Evolutionary conservation across 2,888 invertebrate genomes (phyloP).

Genomic region (Mayetiola destructor): DNA sequence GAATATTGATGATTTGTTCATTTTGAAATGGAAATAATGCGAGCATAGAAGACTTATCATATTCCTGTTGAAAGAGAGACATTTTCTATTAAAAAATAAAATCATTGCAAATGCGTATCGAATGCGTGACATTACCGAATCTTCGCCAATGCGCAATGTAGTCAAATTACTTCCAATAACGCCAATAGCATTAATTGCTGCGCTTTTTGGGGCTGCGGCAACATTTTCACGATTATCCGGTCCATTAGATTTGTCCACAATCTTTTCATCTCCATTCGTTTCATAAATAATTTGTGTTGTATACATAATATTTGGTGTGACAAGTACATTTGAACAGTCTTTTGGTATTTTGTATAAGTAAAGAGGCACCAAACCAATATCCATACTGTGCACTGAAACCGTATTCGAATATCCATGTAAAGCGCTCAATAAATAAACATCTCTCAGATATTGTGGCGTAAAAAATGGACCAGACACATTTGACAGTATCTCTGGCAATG

Average conservation of each 20-base stretch:
- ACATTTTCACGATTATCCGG: slow-evolving; percentile 23
- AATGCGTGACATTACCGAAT: slow-evolving; percentile 24
- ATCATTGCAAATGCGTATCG: not conserved
- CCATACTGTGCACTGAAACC: slow-evolving; percentile 43
- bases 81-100: not conserved
- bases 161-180: slow-evolving; percentile 35
- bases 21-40: slow-evolving; percentile 31
- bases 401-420: slow-evolving; percentile 31
- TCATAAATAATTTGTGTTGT: slow-evolving; percentile 37
- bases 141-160: slow-evolving; percentile 29
- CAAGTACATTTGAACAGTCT: slow-evolving; percentile 44
- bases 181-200: slow-evolving; percentile 23
- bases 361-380: slow-evolving; percentile 48
- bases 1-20: slow-evolving; percentile 32
- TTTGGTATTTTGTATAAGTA: slow-evolving; percentile 54
- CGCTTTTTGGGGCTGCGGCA: not conserved
- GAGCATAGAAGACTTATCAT: slow-evolving; percentile 28
- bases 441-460: slow-evolving; percentile 32
- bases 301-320: slow-evolving; percentile 55
- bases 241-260: slow-evolving; percentile 24
- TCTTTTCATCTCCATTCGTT: not conserved
- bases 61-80: slow-evolving; percentile 23
- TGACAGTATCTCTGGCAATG: slow-evolving; percentile 32
- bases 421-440: slow-evolving; percentile 33
- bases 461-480: slow-evolving; percentile 32